A percentile compares a stretch with the other conserved stretches of the same genome.
phyloP scores from a whole-genome alignment of 2,888 invertebrate genomes.

The Apotomis turbidana region DNA sequence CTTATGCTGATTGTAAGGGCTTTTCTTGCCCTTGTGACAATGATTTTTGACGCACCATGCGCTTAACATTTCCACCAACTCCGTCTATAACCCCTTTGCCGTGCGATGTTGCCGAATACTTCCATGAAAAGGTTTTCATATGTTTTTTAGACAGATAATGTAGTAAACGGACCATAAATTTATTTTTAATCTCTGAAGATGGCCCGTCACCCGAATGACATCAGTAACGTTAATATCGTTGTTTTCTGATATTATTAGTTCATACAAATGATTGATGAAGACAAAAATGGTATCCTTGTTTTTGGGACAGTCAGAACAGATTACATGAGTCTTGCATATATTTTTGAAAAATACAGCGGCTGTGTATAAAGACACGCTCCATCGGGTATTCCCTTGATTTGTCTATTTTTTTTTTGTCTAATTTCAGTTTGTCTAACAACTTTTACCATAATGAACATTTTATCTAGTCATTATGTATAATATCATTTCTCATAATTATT shows the following conservation, averaged over 20 bases:
- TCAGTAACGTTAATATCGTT: not conserved
- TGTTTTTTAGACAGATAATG: conserved; percentile 7
- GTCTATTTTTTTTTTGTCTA: too few relatives aligned
- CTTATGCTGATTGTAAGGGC: conserved; percentile 1
- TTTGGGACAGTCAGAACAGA: not conserved
- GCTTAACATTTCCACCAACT: conserved; percentile 3
- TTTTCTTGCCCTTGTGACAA: conserved; percentile 1
- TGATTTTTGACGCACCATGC: conserved; percentile 5
- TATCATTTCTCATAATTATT: too few relatives aligned
- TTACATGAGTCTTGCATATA: not conserved
- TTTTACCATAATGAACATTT: too few relatives aligned
- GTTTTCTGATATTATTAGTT: too few relatives aligned
- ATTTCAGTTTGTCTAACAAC: too few relatives aligned
- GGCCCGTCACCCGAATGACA: conserved; percentile 6
- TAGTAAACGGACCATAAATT: conserved; percentile 9
- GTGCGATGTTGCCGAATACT: conserved; percentile 10
- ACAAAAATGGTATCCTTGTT: not conserved
- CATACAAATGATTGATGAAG: too few relatives aligned
- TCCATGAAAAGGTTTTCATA: not conserved
- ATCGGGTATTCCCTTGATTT: too few relatives aligned
- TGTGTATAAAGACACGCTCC: not conserved
- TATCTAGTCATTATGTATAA: too few relatives aligned
- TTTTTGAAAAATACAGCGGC: not conserved
- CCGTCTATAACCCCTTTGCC: conserved; percentile 8
- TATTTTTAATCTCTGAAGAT: conserved; percentile 8